Evolutionary conservation across 2,113 vertebrate species (phyloP).

Genomic region (Chaetodon trifascialis): DNA sequence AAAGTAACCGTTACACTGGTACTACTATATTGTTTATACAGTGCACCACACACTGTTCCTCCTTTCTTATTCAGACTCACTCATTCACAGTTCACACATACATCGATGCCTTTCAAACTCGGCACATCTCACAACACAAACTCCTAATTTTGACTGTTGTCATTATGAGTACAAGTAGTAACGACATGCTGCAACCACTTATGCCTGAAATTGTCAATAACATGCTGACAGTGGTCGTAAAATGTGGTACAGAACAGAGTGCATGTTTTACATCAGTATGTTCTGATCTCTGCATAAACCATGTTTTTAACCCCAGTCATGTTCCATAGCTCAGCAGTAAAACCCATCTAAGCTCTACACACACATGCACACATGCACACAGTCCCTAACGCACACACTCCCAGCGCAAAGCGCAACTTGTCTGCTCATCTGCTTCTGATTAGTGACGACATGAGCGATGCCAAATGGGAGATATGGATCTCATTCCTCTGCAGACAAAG

Average conservation of each 20-base stretch:
- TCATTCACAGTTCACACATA: neutral
- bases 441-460: constrained; percentile 79
- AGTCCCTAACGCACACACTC: constrained; percentile 21
- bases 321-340: constrained; percentile 53
- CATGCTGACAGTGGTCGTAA: constrained; percentile 27
- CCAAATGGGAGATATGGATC: constrained; percentile 84
- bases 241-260: constrained; percentile 35
- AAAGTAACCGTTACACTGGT: neutral
- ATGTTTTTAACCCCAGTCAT: constrained; percentile 63
- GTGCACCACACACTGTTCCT: neutral
- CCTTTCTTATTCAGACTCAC: neutral
- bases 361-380: constrained; percentile 37
- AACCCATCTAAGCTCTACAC: constrained; percentile 44
- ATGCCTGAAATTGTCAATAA: constrained; percentile 6
- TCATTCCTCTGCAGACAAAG: constrained; percentile 82
- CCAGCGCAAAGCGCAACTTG: constrained; percentile 57
- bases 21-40: neutral
- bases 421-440: constrained; percentile 84
- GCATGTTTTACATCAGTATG: constrained; percentile 52
- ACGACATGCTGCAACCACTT: neutral
- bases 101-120: neutral
- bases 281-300: constrained; percentile 58
- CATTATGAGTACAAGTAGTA: neutral
- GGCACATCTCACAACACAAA: neutral
- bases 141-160: neutral